These are phyloP conservation scores for Donacobius atricapilla DNA, from an alignment of 2,113 vertebrate species.

Conservation along the genomic window DNA sequence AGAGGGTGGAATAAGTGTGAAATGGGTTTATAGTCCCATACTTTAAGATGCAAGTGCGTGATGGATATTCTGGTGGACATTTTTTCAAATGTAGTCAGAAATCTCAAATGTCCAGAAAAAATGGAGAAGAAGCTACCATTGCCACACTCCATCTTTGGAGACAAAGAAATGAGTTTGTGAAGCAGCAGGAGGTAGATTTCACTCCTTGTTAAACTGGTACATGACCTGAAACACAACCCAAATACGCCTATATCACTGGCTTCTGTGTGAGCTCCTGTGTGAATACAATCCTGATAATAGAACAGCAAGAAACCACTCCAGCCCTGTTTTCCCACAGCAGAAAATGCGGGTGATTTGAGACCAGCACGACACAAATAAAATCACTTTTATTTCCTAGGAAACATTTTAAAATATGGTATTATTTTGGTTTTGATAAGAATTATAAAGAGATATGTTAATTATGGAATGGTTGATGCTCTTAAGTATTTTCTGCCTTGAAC, in stretches of 20 bases:
- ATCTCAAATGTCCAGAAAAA: neutral
- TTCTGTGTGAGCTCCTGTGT: neutral
- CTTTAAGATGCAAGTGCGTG: neutral
- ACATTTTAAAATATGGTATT: neutral
- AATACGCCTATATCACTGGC: neutral
- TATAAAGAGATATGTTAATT: neutral
- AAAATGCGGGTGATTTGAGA: slow-evolving; percentile 51
- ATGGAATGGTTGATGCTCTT: neutral
- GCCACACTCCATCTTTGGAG: neutral
- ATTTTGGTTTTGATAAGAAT: neutral
- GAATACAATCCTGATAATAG: slow-evolving; percentile 37
- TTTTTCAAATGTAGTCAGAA: neutral
- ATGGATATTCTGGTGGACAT: neutral
- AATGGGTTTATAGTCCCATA: neutral
- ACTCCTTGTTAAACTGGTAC: neutral
- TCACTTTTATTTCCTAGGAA: slow-evolving; percentile 46
- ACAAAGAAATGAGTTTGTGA: neutral
- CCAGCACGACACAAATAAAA: slow-evolving; percentile 33
- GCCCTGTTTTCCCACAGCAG: neutral
- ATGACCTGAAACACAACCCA: slow-evolving; percentile 29
- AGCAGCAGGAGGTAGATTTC: slow-evolving; percentile 43
- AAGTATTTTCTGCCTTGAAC: neutral
- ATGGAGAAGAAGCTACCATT: neutral
- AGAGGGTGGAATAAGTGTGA: neutral
- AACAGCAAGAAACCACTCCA: neutral